Evolutionary conservation across 2,888 invertebrate genomes (phyloP).

Genomic region (Polydrusus tereticollis): DNA sequence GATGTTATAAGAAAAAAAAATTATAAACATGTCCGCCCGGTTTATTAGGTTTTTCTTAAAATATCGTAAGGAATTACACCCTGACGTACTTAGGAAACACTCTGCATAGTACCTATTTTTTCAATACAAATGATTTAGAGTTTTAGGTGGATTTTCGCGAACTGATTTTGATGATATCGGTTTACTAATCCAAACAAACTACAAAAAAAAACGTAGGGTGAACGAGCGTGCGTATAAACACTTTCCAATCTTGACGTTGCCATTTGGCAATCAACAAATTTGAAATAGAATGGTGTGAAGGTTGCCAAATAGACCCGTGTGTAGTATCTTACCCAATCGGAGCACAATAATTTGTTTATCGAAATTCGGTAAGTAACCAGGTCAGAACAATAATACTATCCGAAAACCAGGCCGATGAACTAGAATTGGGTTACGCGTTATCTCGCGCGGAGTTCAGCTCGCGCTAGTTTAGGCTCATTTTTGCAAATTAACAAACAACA

Average conservation of each 20-base stretch:
- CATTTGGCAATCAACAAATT: conserved; percentile 39
- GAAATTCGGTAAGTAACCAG: conserved; percentile 51
- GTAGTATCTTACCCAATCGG: conserved; percentile 46
- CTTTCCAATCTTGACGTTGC: conserved; percentile 29
- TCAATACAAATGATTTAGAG: no score
- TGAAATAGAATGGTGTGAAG: conserved; percentile 42
- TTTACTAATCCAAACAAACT: not conserved
- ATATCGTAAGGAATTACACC: no score
- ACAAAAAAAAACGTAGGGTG: not conserved
- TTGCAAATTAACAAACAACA: conserved; percentile 54
- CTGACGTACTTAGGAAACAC: no score
- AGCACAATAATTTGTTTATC: conserved; percentile 49
- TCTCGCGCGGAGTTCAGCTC: conserved; percentile 51
- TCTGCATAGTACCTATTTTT: no score
- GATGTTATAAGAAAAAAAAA: no score
- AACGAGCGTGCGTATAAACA: not conserved
- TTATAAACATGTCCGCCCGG: no score
- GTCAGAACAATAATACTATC: conserved; percentile 52
- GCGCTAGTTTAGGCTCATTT: conserved; percentile 53
- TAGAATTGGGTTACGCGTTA: conserved; percentile 56
- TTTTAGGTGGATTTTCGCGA: not conserved
- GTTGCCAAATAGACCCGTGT: conserved; percentile 34
- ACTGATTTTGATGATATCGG: no score
- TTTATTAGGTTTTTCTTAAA: no score
- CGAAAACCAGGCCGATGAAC: conserved; percentile 55